Conservation (phyloP, 2,797 vertebrate species). For the Syndactyla subalaris region DNA sequence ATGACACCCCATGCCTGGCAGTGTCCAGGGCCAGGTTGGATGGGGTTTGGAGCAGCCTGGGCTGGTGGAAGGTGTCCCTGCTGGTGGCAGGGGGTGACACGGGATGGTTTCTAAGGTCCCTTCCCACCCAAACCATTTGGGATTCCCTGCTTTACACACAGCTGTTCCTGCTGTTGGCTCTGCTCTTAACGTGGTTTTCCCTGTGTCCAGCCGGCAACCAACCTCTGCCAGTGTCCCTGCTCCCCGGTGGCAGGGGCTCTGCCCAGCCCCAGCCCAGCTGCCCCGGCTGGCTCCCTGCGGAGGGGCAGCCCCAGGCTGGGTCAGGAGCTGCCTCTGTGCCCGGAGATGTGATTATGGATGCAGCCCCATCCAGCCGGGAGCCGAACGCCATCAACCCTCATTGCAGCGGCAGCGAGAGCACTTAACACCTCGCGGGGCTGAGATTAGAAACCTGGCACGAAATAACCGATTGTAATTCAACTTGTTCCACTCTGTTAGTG, state of each 20-base stretch:
- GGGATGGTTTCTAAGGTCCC: fast-evolving
- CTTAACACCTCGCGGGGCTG: conserved; percentile 37
- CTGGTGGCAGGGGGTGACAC: not conserved
- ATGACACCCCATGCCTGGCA: not conserved
- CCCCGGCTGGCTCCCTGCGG: too few species aligned
- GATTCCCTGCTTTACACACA: not conserved
- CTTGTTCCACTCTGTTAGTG: conserved; percentile 9
- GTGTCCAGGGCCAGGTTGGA: not conserved
- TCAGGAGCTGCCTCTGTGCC: not conserved
- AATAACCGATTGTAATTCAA: conserved; percentile 21
- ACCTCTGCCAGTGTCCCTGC: not conserved
- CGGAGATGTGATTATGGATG: not conserved
- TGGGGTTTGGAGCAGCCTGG: not conserved
- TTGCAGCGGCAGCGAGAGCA: conserved; percentile 28
- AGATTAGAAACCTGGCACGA: conserved; percentile 54
- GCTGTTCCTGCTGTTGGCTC: fast-evolving
- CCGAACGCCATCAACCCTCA: not conserved
- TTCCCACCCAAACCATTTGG: not conserved
- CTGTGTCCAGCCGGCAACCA: not conserved
- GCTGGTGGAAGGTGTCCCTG: not conserved
- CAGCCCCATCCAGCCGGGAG: not conserved
- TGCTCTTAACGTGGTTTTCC: fast-evolving
- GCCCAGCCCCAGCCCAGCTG: not conserved
- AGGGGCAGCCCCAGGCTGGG: too few species aligned
- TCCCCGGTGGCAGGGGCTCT: not conserved